These are phyloP conservation scores for Hafferia zeledoni DNA, from an alignment of 2,797 vertebrate genomes.

Conservation along the genomic window DNA sequence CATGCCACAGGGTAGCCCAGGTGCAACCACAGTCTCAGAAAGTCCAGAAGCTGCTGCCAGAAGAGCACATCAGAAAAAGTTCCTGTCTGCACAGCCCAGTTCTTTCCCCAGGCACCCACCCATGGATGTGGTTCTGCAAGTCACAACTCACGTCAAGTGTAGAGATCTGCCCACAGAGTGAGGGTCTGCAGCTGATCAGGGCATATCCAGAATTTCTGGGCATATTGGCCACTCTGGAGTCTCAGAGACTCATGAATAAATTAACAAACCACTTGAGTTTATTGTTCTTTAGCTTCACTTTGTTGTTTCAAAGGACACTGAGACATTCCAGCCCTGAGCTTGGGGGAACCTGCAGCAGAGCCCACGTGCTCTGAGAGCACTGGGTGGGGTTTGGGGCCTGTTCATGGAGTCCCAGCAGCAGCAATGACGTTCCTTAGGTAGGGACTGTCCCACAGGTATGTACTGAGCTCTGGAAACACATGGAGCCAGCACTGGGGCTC, in stretches of 20 bases:
- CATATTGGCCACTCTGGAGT: background rate
- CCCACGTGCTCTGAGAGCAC: background rate
- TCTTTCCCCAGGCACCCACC: background rate
- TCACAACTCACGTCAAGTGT: background rate
- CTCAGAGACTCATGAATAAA: background rate
- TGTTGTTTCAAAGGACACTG: background rate
- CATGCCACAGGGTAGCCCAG: background rate
- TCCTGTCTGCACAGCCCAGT: background rate
- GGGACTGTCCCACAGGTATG: background rate
- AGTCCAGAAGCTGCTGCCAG: background rate
- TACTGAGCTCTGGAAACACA: background rate
- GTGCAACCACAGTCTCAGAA: background rate
- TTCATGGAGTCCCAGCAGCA: rapidly evolving
- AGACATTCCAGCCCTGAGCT: background rate
- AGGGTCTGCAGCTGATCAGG: background rate
- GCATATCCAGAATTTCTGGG: background rate
- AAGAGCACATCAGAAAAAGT: background rate
- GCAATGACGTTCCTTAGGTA: background rate
- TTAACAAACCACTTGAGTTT: background rate
- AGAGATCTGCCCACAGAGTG: background rate
- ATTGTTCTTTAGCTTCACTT: background rate
- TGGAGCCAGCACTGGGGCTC: rapidly evolving
- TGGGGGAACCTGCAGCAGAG: background rate
- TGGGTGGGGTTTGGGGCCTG: background rate
- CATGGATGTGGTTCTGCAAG: background rate